Evolutionary conservation across 2,888 invertebrate species (phyloP).

Genomic region (Nemurella pictetii): DNA sequence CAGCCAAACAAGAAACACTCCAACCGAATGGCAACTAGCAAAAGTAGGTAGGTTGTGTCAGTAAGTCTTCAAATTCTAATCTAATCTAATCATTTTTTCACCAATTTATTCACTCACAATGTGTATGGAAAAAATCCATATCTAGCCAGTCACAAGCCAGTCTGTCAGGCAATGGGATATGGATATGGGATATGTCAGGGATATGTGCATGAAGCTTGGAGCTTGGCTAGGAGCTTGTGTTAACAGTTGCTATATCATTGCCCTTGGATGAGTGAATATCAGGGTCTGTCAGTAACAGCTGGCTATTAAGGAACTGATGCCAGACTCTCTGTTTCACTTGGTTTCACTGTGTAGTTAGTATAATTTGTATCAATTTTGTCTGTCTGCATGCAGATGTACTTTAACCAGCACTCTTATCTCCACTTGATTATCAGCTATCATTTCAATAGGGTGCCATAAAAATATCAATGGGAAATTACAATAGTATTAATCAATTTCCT

Average conservation of each 20-base stretch:
- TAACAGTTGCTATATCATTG: neutral
- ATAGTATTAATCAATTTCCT: neutral
- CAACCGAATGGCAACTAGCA: neutral
- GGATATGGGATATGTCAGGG: too few species aligned
- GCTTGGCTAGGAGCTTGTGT: too few species aligned
- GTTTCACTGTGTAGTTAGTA: neutral
- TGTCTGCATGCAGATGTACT: neutral
- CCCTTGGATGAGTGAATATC: neutral
- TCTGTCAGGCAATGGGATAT: too few species aligned
- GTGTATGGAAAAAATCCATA: neutral
- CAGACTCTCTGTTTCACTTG: neutral
- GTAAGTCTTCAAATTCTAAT: neutral
- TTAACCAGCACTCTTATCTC: neutral
- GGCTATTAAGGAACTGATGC: neutral
- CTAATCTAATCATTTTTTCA: neutral
- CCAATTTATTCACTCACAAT: neutral
- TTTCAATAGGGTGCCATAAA: neutral
- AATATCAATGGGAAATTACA: neutral
- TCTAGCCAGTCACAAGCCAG: neutral
- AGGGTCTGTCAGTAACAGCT: neutral
- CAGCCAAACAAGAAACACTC: neutral
- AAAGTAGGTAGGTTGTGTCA: neutral
- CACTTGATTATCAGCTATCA: neutral
- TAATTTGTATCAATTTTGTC: neutral
- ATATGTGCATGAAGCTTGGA: too few species aligned